Conservation (phyloP, 2,888 invertebrate genomes). For the Luperina nickerlii region DNA sequence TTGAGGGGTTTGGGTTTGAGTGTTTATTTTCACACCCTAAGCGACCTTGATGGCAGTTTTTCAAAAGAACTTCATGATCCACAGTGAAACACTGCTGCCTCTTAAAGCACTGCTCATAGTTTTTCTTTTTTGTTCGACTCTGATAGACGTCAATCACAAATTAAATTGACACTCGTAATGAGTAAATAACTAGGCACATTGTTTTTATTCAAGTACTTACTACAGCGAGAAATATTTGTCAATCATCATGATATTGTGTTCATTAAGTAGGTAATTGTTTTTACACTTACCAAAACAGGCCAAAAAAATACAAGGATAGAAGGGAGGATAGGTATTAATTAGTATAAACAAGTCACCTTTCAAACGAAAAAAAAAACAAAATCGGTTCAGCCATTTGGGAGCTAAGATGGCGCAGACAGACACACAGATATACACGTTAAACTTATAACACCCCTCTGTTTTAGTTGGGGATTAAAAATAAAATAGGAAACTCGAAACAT, state of each 20-base stretch:
- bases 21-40: too few relatives aligned
- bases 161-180: conserved; percentile 24
- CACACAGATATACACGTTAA: too few relatives aligned
- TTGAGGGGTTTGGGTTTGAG: background rate
- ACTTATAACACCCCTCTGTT: too few relatives aligned
- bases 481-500: too few relatives aligned
- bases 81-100: too few relatives aligned
- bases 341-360: too few relatives aligned
- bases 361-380: too few relatives aligned
- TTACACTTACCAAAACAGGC: background rate
- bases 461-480: too few relatives aligned
- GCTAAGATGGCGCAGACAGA: too few relatives aligned
- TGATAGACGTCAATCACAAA: conserved; percentile 30
- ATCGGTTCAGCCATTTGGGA: too few relatives aligned
- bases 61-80: background rate
- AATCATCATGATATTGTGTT: conserved; percentile 10
- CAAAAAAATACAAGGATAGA: background rate
- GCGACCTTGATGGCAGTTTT: background rate
- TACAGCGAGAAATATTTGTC: conserved; percentile 3
- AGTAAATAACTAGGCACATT: conserved; percentile 8
- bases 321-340: too few relatives aligned
- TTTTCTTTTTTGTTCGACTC: conserved; percentile 9
- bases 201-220: conserved; percentile 17
- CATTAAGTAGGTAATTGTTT: background rate
- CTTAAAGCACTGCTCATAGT: background rate